phyloP scores from a whole-genome alignment of 2,113 vertebrate species.

The Oenanthe melanoleuca region DNA sequence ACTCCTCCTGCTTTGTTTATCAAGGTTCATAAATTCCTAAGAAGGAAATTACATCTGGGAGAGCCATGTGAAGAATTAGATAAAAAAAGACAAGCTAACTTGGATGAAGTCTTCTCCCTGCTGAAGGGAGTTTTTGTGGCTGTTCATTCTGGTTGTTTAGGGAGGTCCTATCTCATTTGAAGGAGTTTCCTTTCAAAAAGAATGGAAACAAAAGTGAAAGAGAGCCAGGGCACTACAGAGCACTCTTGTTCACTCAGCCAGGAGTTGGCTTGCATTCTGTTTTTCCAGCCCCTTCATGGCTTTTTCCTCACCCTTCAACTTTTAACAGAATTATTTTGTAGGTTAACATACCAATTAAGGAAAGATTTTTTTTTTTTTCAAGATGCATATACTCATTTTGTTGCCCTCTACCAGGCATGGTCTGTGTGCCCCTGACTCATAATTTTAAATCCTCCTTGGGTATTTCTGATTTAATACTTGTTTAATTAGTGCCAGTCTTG shows the following conservation, averaged over 20 bases:
- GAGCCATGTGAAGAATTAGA: background rate
- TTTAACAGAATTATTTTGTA: background rate
- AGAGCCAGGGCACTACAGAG: background rate
- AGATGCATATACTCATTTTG: background rate
- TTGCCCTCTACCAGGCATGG: background rate
- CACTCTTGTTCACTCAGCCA: background rate
- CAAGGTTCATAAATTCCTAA: background rate
- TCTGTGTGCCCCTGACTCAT: background rate
- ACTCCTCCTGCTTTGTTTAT: background rate
- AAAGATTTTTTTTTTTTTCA: background rate
- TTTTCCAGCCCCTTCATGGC: background rate
- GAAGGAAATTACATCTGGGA: background rate
- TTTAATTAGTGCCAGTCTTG: background rate
- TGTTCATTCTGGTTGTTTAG: background rate
- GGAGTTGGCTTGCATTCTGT: background rate
- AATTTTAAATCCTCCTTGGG: background rate
- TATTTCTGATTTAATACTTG: background rate
- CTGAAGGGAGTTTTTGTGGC: background rate
- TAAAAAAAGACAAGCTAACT: background rate
- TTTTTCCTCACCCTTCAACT: background rate
- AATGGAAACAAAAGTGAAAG: constrained; percentile 38
- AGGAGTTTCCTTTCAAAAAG: background rate
- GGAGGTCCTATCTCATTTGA: background rate
- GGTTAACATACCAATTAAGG: background rate
- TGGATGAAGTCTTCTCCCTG: background rate